Percentiles rank a stretch among this genome's conserved stretches.
These are phyloP conservation scores for Oreochromis tanganicae DNA, from an alignment of 2,113 vertebrate species.

Conservation along the genomic window DNA sequence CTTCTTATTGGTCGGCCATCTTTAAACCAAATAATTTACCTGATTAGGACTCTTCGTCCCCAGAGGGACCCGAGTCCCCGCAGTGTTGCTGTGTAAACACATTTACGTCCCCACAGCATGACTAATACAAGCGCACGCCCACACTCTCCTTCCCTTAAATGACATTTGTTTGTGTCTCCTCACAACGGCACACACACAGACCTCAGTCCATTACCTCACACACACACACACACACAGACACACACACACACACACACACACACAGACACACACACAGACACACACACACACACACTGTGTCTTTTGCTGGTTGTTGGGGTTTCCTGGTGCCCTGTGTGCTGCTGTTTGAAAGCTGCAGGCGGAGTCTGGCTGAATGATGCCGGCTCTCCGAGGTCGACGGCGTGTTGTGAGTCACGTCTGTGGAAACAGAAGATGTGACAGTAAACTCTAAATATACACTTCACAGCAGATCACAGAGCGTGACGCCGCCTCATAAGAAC, in stretches of 20 bases:
- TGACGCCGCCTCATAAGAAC: not conserved
- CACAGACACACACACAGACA: not conserved
- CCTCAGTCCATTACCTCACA: not conserved
- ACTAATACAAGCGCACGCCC: not conserved
- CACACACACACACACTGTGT: not conserved
- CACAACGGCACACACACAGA: not conserved
- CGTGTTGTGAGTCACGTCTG: not conserved
- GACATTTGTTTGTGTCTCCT: not conserved
- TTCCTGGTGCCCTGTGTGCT: not conserved
- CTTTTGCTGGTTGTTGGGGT: not conserved
- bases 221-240: not conserved
- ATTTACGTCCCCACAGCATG: not conserved
- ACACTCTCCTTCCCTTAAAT: not conserved
- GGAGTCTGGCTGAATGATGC: not conserved
- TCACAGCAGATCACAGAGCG: not conserved
- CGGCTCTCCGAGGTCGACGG: not conserved
- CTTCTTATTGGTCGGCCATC: not conserved
- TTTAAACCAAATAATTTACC: not conserved
- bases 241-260: not conserved
- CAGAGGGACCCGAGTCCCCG: accelerated
- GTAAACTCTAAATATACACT: not conserved
- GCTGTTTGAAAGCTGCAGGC: not conserved
- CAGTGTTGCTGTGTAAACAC: not conserved
- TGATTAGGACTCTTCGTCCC: not conserved
- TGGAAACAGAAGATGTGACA: not conserved